Percentiles rank a stretch among this genome's conserved stretches.
Evolutionary conservation across 2,888 invertebrate genomes (phyloP).

Genomic region (Ornithoptera alexandrae): DNA sequence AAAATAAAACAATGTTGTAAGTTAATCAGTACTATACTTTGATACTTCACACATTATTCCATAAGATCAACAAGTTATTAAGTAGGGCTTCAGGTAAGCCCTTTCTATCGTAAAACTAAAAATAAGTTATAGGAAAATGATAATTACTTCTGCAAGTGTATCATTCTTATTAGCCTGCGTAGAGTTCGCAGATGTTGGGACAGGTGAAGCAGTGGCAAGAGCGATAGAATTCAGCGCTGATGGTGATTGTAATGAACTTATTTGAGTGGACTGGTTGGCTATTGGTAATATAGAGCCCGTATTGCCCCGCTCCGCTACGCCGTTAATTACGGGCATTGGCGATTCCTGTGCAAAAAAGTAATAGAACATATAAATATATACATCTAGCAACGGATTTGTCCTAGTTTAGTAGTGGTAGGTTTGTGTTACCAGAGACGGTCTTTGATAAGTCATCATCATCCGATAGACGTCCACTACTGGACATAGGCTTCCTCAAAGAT

Average conservation of each 20-base stretch:
- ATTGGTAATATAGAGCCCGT: conserved; percentile 29
- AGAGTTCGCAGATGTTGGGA: conserved; percentile 11
- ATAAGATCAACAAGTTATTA: no score
- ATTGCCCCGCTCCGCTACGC: conserved; percentile 45
- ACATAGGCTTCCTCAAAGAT: no score
- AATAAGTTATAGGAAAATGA: not conserved
- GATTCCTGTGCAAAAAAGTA: conserved; percentile 35
- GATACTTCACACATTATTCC: no score
- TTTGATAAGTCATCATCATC: no score
- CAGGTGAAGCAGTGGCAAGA: conserved; percentile 10
- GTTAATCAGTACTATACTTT: no score
- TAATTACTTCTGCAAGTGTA: conserved; percentile 44
- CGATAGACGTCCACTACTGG: no score
- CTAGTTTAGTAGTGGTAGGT: no score
- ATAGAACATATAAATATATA: not conserved
- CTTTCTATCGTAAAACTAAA: not conserved
- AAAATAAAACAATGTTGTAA: no score
- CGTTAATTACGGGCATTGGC: conserved; percentile 55
- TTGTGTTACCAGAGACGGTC: no score
- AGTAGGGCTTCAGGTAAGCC: no score
- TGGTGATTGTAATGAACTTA: conserved; percentile 19
- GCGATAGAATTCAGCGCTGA: conserved; percentile 19
- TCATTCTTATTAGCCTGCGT: conserved; percentile 34
- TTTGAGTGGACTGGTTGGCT: conserved; percentile 2
- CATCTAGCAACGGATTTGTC: no score